A percentile compares a stretch with the other conserved stretches of the same genome.
These are phyloP conservation scores for Margarornis squamiger DNA, from an alignment of 2,797 vertebrate genomes.

Conservation along the genomic window DNA sequence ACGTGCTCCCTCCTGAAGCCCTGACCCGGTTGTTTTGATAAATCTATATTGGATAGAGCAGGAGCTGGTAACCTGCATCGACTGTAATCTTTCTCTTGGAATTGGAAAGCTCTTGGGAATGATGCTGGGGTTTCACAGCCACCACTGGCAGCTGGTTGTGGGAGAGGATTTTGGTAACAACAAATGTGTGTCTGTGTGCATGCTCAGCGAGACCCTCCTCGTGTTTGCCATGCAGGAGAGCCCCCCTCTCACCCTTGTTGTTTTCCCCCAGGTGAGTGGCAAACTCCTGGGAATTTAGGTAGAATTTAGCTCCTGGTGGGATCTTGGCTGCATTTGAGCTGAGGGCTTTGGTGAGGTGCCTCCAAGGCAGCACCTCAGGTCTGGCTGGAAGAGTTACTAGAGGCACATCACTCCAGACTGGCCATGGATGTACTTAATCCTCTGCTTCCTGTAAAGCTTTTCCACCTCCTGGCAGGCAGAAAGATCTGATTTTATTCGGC, in stretches of 20 bases:
- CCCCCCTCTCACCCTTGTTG: fast-evolving
- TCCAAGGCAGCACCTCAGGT: not conserved
- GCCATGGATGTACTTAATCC: not conserved
- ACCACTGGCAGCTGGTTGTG: not conserved
- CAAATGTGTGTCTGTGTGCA: fast-evolving
- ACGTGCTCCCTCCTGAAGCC: slow-evolving; percentile 28
- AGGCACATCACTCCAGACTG: not conserved
- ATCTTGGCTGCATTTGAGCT: not conserved
- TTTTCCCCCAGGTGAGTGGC: not conserved
- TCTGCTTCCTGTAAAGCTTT: slow-evolving; percentile 13
- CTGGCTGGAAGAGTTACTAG: not conserved
- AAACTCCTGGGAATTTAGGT: not conserved
- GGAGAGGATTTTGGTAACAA: not conserved
- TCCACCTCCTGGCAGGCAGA: not conserved
- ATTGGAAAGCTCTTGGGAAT: not conserved
- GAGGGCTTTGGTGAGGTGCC: not conserved
- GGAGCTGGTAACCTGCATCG: slow-evolving; percentile 76
- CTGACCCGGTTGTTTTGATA: slow-evolving; percentile 76
- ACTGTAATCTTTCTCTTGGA: slow-evolving; percentile 72
- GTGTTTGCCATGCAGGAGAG: fast-evolving
- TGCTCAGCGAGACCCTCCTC: not conserved
- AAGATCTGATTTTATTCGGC: not conserved
- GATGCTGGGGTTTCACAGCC: not conserved
- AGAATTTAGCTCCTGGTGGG: not conserved
- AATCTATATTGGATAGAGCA: slow-evolving; percentile 76